Percentiles rank a stretch among this genome's conserved stretches.
These are phyloP conservation scores for Machimus rusticus DNA, from an alignment of 2,888 invertebrate species.

Conservation along the genomic window DNA sequence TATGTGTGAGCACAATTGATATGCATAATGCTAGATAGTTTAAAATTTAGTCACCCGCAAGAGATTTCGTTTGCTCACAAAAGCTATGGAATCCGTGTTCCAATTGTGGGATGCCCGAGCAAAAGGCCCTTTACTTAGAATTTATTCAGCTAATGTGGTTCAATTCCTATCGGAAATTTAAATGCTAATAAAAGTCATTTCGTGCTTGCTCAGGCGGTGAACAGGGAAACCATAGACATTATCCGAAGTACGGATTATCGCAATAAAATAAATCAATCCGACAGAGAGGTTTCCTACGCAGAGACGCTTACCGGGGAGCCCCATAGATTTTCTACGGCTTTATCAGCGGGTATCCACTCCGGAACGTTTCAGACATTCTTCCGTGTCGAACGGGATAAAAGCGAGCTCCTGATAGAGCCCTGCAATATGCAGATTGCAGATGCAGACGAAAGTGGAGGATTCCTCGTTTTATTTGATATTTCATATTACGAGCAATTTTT, in stretches of 20 bases:
- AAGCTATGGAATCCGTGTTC: neutral
- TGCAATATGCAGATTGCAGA: neutral
- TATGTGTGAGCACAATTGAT: neutral
- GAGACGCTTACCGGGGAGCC: neutral
- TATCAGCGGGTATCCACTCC: neutral
- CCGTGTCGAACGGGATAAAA: neutral
- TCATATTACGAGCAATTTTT: neutral
- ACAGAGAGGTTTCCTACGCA: neutral
- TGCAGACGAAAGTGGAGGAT: neutral
- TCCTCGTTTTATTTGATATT: neutral
- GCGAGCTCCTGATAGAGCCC: neutral
- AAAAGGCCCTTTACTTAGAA: neutral
- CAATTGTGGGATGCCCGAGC: neutral
- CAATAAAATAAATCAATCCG: neutral
- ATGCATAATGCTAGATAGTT: neutral
- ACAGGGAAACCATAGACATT: neutral
- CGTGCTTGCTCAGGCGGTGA: neutral
- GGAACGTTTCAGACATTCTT: neutral
- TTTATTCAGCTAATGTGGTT: neutral
- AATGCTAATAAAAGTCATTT: conserved; percentile 3
- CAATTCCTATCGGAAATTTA: conserved; percentile 7
- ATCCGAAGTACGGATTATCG: neutral
- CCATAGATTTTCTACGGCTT: neutral
- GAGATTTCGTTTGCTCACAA: neutral
- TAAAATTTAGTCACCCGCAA: neutral